These are phyloP conservation scores for Limosa lapponica DNA, from an alignment of 2,797 vertebrate genomes.

Conservation along the genomic window DNA sequence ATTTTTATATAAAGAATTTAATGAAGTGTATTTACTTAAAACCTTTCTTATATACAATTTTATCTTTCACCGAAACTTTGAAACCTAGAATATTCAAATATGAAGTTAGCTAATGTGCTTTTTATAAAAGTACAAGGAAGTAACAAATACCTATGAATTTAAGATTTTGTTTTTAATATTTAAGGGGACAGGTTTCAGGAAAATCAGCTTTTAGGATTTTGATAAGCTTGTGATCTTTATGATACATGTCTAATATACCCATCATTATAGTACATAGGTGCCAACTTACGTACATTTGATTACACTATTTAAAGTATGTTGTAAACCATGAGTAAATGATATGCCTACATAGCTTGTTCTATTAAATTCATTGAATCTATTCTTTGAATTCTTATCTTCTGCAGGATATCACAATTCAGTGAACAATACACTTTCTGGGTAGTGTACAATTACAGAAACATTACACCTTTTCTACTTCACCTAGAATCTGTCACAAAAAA, in stretches of 20 bases:
- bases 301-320: background rate
- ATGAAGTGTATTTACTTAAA: background rate
- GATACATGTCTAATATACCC: background rate
- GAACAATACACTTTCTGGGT: background rate
- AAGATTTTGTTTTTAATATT: background rate
- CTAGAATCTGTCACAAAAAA: background rate
- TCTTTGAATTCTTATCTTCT: slow-evolving; percentile 6
- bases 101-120: background rate
- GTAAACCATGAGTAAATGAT: background rate
- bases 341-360: background rate
- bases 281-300: background rate
- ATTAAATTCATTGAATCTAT: background rate
- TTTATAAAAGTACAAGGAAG: slow-evolving; percentile 19
- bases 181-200: slow-evolving; percentile 39
- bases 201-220: slow-evolving; percentile 48
- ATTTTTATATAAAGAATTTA: background rate
- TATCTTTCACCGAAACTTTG: slow-evolving; percentile 21
- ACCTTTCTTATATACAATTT: background rate
- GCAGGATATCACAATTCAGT: background rate
- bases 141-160: slow-evolving; percentile 32
- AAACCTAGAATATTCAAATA: slow-evolving; percentile 25
- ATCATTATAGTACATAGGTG: background rate
- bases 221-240: background rate
- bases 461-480: background rate
- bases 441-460: background rate